Evolutionary conservation across 2,797 vertebrate species (phyloP), one percentile per base, ranked within the genome.

Genomic region (Anomalospiza imberbis): DNA sequence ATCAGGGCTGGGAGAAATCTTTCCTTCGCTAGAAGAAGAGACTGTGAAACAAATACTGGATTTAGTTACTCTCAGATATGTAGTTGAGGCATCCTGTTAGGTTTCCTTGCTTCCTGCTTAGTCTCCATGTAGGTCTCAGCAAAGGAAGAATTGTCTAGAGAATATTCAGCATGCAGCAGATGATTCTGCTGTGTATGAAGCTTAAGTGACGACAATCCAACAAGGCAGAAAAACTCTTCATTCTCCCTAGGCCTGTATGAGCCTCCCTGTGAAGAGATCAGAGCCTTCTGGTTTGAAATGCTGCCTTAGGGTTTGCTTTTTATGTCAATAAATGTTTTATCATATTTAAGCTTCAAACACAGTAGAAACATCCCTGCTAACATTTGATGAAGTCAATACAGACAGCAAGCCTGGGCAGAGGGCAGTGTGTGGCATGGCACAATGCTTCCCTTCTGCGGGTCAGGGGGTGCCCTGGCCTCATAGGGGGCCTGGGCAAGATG

Each of bases 241-340:
- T 89, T 92, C 84, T 95, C 85, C 73, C 79, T 72, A 50, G 81
- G 89, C 88, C 96, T 89, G 38, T 87, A 57, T 85, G 73, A 96
- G 94, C 89, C 91, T 96, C 95, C 67, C 81, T 95, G 31, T 58
- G 91, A 96, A 96, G 76, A 95, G 85, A 95, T 94, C 94, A 96
- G 92, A 95, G 89, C 76, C 75, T 96, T 76, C 74, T 71, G 55
- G 57, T 95, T 96, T 94, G 88, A 92, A 95, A 89, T 60, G 71
- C 76, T 94, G 95, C 96, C 94, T 85, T 89, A 95, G 94, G 94
- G 89, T 93, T 94, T 95, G 88, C 79, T 95, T 97, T 97, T 94
- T 94, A 87, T 95, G 88, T 94, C 95, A 86, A 93, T 96, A 95
- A 97, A 97, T 96, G 91, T 96, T 97, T 96, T 96, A 97, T 96